A percentile compares a stretch with the other conserved stretches of the same genome.
phyloP scores from a whole-genome alignment of 2,113 vertebrate species.

The Butastur rufipennis region DNA sequence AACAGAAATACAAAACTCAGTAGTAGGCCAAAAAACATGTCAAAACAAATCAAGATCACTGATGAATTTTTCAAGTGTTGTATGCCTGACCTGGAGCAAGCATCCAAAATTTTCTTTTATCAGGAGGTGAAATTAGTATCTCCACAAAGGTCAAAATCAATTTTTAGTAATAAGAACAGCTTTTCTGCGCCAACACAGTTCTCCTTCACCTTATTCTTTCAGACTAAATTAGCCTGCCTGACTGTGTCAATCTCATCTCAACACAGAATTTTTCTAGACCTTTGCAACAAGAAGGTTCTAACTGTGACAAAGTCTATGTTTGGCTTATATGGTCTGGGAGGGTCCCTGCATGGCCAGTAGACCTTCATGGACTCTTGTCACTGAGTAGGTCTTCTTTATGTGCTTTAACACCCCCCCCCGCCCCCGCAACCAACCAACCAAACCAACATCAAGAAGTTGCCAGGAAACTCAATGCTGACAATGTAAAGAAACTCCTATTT shows the following conservation, averaged over 20 bases:
- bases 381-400: not conserved
- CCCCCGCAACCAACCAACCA: no score
- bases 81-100: not conserved
- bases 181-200: not conserved
- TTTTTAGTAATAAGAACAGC: not conserved
- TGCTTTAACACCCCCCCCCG: not conserved
- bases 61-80: not conserved
- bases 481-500: not conserved
- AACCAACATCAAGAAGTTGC: not conserved
- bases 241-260: not conserved
- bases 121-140: not conserved
- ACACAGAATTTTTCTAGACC: not conserved
- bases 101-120: not conserved
- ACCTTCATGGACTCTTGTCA: not conserved
- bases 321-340: not conserved
- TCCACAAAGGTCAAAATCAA: slow-evolving; percentile 10
- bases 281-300: not conserved
- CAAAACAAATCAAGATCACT: not conserved
- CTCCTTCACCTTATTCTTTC: not conserved
- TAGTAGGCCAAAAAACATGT: not conserved
- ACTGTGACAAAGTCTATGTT: not conserved
- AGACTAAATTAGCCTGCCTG: not conserved
- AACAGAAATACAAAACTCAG: not conserved
- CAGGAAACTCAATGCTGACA: not conserved
- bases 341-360: not conserved